phyloP scores from a whole-genome alignment of 35 echinoderm and acorn worm species.

The Acanthaster planci region DNA sequence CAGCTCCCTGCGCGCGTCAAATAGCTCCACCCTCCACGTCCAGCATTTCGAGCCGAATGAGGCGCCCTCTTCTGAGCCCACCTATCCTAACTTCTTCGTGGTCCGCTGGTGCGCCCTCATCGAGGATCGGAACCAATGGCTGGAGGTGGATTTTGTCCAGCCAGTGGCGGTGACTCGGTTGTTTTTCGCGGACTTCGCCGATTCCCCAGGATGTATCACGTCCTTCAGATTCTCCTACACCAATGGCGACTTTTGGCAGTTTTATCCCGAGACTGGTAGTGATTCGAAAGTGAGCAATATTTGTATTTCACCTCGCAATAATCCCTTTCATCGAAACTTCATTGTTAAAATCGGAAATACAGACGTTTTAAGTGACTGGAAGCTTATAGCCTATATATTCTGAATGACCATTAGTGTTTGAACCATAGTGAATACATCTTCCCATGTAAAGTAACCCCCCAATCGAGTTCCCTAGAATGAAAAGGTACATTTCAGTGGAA shows the following conservation, averaged over 20 bases:
- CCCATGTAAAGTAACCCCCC: too few relatives aligned
- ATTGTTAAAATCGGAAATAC: too few relatives aligned
- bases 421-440: too few relatives aligned
- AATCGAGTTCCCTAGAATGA: too few relatives aligned
- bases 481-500: too few relatives aligned
- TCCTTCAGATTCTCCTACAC: neutral
- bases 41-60: neutral
- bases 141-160: neutral
- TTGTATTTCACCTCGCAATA: too few relatives aligned
- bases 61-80: too few relatives aligned
- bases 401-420: too few relatives aligned
- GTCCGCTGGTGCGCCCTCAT: neutral
- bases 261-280: neutral
- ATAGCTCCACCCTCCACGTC: neutral
- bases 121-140: neutral
- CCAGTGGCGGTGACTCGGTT: neutral
- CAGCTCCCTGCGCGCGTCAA: neutral
- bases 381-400: too few relatives aligned
- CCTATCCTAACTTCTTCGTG: neutral
- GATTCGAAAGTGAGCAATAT: neutral
- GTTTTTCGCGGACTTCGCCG: neutral
- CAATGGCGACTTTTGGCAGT: neutral
- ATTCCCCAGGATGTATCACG: neutral
- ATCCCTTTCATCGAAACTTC: too few relatives aligned
- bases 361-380: too few relatives aligned